Base-by-base conservation (phyloP, 2,888 invertebrate genomes). In the Phortica okadai region DNA sequence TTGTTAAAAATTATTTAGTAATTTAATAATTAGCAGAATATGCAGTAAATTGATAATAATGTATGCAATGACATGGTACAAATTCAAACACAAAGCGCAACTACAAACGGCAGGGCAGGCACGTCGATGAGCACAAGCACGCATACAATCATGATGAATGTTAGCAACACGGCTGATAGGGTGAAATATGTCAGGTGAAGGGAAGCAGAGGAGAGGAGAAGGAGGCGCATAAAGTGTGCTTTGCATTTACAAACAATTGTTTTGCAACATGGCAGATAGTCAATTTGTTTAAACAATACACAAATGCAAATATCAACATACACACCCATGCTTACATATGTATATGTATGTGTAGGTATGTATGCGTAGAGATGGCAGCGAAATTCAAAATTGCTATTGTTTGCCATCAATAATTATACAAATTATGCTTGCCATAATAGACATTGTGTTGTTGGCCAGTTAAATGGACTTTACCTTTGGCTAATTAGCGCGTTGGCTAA, bases 21-120 rank as follows among this genome's bases (percentile, higher is more conserved):
- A 85, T 86, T 84, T 84, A 82, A 83, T 81, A 78, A 85, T 85
- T 86, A 81, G 82, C 80, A 73, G 41, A 82, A 82, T 82, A 79
- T 79, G 78, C 76, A 75, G 76, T 74, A 83, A 83, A 85, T 84
- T 86, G 84, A 83, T 83, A 84, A 85, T 83, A 78, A 85, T 84
- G 25, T 62, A 11, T 25, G 62, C 62, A 62, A 62, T 62, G 33
- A 42, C 66, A 41, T 66, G 66, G 10, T 7, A 42, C 33, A 41
- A 8, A 62, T 11, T 5, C 16, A 25, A 62, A 62, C 10, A 11
- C 10, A 25, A 21, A 62, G 10, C 1, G 33, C 25, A 21, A 21
- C 16, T 25, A 7, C 10, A 6, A 62, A 11, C 62, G 25, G 7
- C 25, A 62, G n/a, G 25, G 7, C 25, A 62, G n/a, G 8, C 21